These are phyloP conservation scores for Oryzaephilus surinamensis DNA, from an alignment of 1,140 invertebrate species.

Conservation along the genomic window DNA sequence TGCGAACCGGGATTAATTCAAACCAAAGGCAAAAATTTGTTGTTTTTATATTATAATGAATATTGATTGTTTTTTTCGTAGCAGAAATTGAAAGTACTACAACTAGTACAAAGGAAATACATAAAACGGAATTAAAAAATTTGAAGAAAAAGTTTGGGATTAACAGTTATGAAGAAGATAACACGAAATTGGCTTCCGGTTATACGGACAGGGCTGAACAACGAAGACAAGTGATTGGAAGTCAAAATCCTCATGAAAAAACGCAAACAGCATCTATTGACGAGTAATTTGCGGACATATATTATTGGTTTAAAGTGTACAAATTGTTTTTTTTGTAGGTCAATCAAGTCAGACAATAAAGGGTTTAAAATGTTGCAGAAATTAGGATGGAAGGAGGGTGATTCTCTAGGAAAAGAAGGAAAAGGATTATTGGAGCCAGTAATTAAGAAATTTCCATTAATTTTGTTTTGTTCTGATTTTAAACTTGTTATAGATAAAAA, in stretches of 20 bases:
- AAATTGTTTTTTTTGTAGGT: constrained; percentile 41
- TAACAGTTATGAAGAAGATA: constrained; percentile 39
- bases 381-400: constrained; percentile 87
- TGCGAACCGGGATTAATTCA: constrained; percentile 77
- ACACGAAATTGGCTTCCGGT: constrained; percentile 30
- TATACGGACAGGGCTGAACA: constrained; percentile 74
- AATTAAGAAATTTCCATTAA: constrained; percentile 35
- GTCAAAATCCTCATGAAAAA: constrained; percentile 71
- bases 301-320: not conserved
- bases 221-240: constrained; percentile 65
- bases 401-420: constrained; percentile 65
- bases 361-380: constrained; percentile 82
- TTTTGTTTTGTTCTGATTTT: constrained; percentile 26
- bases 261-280: constrained; percentile 68
- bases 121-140: constrained; percentile 63
- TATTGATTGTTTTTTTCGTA: not conserved
- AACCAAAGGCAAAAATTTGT: too few species aligned
- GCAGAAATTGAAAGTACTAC: not conserved
- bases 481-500: too few species aligned
- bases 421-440: constrained; percentile 70
- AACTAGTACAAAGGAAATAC: constrained; percentile 36
- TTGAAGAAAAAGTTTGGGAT: constrained; percentile 77
- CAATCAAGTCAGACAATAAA: constrained; percentile 67
- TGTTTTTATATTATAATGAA: too few species aligned
- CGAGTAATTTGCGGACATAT: constrained; percentile 54